Conservation (phyloP, 2,113 vertebrate genomes). For the Balaeniceps rex region DNA sequence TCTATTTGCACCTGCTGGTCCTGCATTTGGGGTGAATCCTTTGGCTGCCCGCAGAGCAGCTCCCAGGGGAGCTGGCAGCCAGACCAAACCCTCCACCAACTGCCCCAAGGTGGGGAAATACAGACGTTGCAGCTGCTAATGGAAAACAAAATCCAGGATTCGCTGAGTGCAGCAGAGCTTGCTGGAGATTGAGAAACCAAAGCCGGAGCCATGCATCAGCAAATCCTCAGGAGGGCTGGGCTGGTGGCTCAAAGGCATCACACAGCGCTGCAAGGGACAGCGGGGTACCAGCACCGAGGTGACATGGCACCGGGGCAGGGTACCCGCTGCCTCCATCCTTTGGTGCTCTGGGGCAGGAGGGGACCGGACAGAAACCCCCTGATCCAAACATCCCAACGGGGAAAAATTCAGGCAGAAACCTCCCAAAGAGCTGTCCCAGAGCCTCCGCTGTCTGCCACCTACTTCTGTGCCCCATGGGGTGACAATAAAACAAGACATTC, state of each 20-base stretch:
- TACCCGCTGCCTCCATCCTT: not conserved
- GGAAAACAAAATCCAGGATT: not conserved
- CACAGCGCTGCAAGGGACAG: not conserved
- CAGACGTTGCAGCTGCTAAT: fast-evolving
- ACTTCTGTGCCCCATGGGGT: not conserved
- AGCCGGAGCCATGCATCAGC: not conserved
- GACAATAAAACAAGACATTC: not conserved
- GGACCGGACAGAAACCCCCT: not conserved
- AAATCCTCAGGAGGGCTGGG: not conserved
- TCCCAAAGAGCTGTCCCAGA: not conserved
- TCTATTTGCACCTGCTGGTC: not conserved
- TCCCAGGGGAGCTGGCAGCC: not conserved
- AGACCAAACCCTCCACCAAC: not conserved
- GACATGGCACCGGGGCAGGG: not conserved
- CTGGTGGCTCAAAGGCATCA: not conserved
- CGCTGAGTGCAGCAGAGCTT: not conserved
- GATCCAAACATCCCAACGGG: not conserved
- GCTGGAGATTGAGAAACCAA: not conserved
- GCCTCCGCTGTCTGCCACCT: not conserved
- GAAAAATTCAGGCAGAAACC: not conserved
- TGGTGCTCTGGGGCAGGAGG: not conserved
- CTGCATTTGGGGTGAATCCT: not conserved
- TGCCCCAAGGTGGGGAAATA: not conserved
- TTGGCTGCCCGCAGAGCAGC: not conserved
- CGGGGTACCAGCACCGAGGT: not conserved